These are phyloP conservation scores for Drosophila villosipedis DNA, from an alignment of 2,888 invertebrate genomes.

Conservation along the genomic window DNA sequence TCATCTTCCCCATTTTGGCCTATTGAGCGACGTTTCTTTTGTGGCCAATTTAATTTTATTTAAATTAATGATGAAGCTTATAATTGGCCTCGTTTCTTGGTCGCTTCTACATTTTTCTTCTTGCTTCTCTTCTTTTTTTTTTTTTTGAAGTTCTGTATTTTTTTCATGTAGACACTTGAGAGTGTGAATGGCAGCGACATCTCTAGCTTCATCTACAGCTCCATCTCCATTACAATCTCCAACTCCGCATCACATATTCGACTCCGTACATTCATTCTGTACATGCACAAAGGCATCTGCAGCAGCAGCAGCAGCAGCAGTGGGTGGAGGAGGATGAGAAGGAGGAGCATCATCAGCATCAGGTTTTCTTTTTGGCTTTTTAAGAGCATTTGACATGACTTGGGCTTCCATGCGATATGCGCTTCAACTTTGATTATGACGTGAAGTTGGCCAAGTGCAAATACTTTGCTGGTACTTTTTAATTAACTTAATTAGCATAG, in stretches of 20 bases:
- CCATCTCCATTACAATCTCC: constrained; percentile 25
- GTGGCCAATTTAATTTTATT: constrained; percentile 77
- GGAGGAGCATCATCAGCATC: not conserved
- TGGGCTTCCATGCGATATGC: constrained; percentile 57
- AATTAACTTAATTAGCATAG: constrained; percentile 79
- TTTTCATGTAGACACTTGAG: constrained; percentile 51
- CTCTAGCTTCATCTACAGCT: constrained; percentile 12
- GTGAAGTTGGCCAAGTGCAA: constrained; percentile 79
- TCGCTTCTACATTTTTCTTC: constrained; percentile 28
- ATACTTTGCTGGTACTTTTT: constrained; percentile 78
- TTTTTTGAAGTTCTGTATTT: constrained; percentile 27
- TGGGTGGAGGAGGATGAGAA: not conserved
- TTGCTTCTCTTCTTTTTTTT: constrained; percentile 19
- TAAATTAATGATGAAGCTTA: constrained; percentile 78
- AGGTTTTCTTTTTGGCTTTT: constrained; percentile 50
- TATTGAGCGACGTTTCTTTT: constrained; percentile 43
- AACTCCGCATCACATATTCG: constrained; percentile 30
- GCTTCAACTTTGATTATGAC: constrained; percentile 79
- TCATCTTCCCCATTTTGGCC: not conserved
- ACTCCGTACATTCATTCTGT: constrained; percentile 23
- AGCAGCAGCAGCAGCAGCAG: constrained; percentile 8
- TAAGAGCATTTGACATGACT: constrained; percentile 79
- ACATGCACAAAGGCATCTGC: constrained; percentile 37
- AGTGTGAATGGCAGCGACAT: constrained; percentile 46
- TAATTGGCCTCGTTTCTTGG: constrained; percentile 74